Conservation (phyloP, 2,888 invertebrate species). For the Synanthedon formicaeformis region DNA sequence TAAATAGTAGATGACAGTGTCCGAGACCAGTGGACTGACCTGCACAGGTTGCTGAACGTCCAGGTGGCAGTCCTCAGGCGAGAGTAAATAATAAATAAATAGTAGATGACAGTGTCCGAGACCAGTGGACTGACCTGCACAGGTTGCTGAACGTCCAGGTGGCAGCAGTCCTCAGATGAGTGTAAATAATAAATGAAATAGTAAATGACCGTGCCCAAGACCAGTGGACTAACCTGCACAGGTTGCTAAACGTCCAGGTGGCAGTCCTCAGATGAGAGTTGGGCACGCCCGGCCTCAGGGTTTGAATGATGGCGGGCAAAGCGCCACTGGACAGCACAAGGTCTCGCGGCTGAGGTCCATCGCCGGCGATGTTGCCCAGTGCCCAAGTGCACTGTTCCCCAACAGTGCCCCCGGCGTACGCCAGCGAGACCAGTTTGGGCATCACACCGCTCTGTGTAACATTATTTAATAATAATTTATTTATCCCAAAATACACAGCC, state of each 20-base stretch:
- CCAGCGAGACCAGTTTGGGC: constrained; percentile 80
- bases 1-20: too few species aligned
- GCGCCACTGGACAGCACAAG: constrained; percentile 79
- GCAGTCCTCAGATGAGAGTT: constrained; percentile 83
- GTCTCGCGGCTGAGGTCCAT: constrained; percentile 85
- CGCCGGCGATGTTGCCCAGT: constrained; percentile 96
- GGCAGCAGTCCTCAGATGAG: too few species aligned
- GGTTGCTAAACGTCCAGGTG: constrained; percentile 93
- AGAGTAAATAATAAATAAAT: constrained; percentile 36
- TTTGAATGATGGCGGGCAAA: constrained; percentile 76
- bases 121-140: constrained; percentile 65
- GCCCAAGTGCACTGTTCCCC: constrained; percentile 98
- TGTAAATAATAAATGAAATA: too few species aligned
- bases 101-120: too few species aligned
- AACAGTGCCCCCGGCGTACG: constrained; percentile 80
- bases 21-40: constrained; percentile 17
- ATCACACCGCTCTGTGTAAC: constrained; percentile 80
- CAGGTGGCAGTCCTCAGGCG: constrained; percentile 17
- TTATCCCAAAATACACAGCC: too few species aligned
- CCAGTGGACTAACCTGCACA: constrained; percentile 72
- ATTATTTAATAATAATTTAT: background rate
- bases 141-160: constrained; percentile 92
- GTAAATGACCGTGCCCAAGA: too few species aligned
- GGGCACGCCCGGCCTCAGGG: constrained; percentile 56
- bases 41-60: constrained; percentile 79